Evolutionary conservation across 1,140 invertebrate genomes (phyloP).

Genomic region (Pseudomyrmex flavicornis): DNA sequence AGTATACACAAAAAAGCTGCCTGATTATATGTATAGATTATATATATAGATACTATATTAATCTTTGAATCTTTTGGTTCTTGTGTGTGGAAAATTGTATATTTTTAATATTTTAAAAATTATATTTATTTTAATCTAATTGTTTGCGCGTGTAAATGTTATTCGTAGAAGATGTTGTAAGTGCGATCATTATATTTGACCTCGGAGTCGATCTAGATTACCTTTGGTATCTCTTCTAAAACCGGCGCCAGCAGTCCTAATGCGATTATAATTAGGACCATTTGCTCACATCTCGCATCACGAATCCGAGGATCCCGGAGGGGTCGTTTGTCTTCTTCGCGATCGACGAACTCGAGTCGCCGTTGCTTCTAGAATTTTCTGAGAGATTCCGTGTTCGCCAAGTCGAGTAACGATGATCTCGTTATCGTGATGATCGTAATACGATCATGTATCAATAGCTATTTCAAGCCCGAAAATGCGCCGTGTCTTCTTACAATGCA

Average conservation of each 20-base stretch:
- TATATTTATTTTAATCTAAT: not conserved
- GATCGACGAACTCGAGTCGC: conserved; percentile 46
- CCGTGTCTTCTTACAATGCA: not conserved
- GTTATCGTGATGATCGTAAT: conserved; percentile 69
- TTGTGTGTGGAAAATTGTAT: not conserved
- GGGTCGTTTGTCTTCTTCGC: conserved; percentile 64
- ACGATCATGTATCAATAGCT: conserved; percentile 54
- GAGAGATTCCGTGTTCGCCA: conserved; percentile 25
- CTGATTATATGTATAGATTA: too few species aligned
- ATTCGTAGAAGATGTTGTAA: not conserved
- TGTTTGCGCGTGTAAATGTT: not conserved
- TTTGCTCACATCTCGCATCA: conserved; percentile 64
- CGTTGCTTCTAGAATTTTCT: conserved; percentile 60
- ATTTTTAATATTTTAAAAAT: not conserved
- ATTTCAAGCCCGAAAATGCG: conserved; percentile 46
- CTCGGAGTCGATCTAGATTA: conserved; percentile 27
- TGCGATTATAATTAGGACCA: conserved; percentile 74
- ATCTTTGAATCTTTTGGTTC: too few species aligned
- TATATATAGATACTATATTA: too few species aligned
- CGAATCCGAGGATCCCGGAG: conserved; percentile 52
- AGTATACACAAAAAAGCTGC: not conserved
- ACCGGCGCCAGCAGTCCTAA: conserved; percentile 64
- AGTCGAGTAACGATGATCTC: conserved; percentile 65
- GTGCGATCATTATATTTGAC: not conserved
- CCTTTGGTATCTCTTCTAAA: conserved; percentile 17